Evolutionary conservation across 2,888 invertebrate species (phyloP).

Genomic region (Thera britannica): DNA sequence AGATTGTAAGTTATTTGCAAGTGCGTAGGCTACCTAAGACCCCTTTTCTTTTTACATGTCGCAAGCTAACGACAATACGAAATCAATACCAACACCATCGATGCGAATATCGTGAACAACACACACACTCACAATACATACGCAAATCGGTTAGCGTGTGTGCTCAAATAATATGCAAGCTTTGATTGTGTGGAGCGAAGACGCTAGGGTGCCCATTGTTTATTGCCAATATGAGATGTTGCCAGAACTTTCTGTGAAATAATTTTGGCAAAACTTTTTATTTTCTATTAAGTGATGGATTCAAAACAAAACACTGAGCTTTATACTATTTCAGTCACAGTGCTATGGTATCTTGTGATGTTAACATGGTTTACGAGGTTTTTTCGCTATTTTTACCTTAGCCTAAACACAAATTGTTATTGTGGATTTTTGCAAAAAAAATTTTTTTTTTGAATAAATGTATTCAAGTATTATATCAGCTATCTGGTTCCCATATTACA

Average conservation of each 20-base stretch:
- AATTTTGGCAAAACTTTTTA: too few species aligned
- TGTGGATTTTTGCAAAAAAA: too few species aligned
- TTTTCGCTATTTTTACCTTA: too few species aligned
- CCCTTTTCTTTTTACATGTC: slow-evolving; percentile 83
- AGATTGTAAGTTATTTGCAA: slow-evolving; percentile 30
- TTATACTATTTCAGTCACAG: too few species aligned
- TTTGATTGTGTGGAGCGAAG: slow-evolving; percentile 72
- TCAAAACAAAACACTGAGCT: too few species aligned
- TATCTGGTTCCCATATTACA: too few species aligned
- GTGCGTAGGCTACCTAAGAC: slow-evolving; percentile 68
- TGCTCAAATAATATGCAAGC: slow-evolving; percentile 81
- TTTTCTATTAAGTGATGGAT: too few species aligned
- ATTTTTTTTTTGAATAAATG: too few species aligned
- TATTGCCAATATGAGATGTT: slow-evolving; percentile 22
- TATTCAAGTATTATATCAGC: too few species aligned
- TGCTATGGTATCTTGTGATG: too few species aligned
- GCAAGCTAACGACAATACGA: slow-evolving; percentile 83
- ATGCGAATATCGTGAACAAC: slow-evolving; percentile 83
- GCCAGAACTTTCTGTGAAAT: slow-evolving; percentile 11
- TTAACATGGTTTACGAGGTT: too few species aligned
- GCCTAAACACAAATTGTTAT: too few species aligned
- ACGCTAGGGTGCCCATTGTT: slow-evolving; percentile 68
- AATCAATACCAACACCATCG: slow-evolving; percentile 85
- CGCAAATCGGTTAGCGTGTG: slow-evolving; percentile 46
- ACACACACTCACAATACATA: slow-evolving; percentile 58